These are phyloP conservation scores for Plutella xylostella DNA, from an alignment of 2,888 invertebrate genomes.

Conservation along the genomic window DNA sequence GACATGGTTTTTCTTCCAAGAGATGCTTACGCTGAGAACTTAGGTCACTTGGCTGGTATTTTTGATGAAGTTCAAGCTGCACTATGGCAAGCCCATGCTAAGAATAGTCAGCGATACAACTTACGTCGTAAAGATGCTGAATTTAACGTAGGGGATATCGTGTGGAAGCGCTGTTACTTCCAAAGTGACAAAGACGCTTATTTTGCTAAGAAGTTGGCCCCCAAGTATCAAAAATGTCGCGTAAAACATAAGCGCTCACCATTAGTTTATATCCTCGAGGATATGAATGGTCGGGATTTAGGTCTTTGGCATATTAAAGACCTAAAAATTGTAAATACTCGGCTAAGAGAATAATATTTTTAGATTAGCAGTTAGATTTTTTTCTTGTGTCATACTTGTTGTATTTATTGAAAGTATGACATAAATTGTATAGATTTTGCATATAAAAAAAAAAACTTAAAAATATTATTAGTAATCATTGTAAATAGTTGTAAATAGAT, in stretches of 20 bases:
- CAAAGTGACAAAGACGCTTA: conserved; percentile 7
- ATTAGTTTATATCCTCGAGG: conserved; percentile 3
- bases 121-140: conserved; percentile 3
- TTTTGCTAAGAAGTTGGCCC: conserved; percentile 6
- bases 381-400: too few relatives aligned
- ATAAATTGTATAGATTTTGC: too few relatives aligned
- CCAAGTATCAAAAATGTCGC: conserved; percentile 4
- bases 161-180: conserved; percentile 5
- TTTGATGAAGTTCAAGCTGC: conserved; percentile 2
- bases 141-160: conserved; percentile 8
- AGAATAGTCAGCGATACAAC: conserved; percentile 4
- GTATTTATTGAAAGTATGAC: too few relatives aligned
- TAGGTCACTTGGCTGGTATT: conserved; percentile 2
- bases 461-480: too few relatives aligned
- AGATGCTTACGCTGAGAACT: conserved; percentile 8
- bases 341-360: too few relatives aligned
- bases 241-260: conserved; percentile 1
- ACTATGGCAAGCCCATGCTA: background rate
- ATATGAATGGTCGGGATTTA: background rate
- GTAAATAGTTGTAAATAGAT: too few relatives aligned
- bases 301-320: conserved; percentile 3
- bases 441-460: too few relatives aligned
- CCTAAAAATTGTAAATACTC: too few relatives aligned
- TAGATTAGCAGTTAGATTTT: too few relatives aligned
- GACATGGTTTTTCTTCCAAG: conserved; percentile 12